Evolutionary conservation across 2,797 vertebrate species (phyloP), one percentile per base, ranked within the genome.

Genomic region (Psittacula echo): DNA sequence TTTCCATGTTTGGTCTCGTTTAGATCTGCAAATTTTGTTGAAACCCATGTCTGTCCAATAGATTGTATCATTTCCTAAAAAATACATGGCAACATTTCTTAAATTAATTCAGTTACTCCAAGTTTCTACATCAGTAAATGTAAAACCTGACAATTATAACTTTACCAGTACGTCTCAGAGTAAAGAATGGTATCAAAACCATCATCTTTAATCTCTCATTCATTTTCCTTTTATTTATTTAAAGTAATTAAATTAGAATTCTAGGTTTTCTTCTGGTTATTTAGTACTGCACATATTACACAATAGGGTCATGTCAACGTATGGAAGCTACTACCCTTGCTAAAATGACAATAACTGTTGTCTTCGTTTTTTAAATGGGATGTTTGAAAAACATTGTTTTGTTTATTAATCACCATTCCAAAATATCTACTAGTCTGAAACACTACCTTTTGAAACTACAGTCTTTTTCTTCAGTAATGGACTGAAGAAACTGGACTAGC

Each of bases 11-110:
- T 99, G 99, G 89, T 99, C 99, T 79, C 99, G 98, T 97, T 99
- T 99, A 93, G 98, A 98, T 68, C 99, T 97, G 74, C 99, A 99
- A 90, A 99, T 99, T 97, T 98, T 98, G 97, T 99, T 99, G 96
- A 99, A 98, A 47, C 99, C 99, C 99, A 99, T 99, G 95, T 99
- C 99, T 78, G 99, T 99, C 99, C 99, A 99, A 95, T 99, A 99
- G 91, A 99, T 98, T 2, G 99, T 99, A 97, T 99, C 99, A 96
- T 99, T 99, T 90, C 98, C 99, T 98, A 72, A 10, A 48, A 93
- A 95, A 82, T 37, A 96, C 11, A 41, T 24, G 61, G 8, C 71
- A 64, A 37, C 12, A 34, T 68, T 17, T 37, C 39, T 34, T 42
- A 53, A 34, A 37, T 48, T 74, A 67, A 76, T 66, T 70, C 20